phyloP scores from a whole-genome alignment of 1,140 invertebrate species.

The Thaumetopoea pityocampa region DNA sequence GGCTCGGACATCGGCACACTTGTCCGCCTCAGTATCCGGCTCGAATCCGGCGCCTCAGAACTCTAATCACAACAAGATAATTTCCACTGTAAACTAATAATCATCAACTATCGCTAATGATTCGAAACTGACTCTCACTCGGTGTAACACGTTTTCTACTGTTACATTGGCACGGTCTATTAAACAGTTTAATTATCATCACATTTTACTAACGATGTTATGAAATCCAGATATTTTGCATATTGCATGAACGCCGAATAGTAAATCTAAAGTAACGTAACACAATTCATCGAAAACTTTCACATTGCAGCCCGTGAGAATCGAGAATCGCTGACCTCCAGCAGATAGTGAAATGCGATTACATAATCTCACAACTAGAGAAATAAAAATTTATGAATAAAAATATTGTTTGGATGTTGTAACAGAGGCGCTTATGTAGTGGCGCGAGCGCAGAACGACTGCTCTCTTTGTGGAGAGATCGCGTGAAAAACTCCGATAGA shows the following conservation, averaged over 20 bases:
- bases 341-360: constrained; percentile 3
- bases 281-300: constrained; percentile 23
- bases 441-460: constrained; percentile 55
- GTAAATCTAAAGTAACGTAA: no score
- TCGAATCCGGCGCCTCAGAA: constrained; percentile 20
- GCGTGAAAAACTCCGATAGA: constrained; percentile 66
- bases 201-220: constrained; percentile 30
- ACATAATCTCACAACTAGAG: constrained; percentile 8
- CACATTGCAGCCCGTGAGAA: constrained; percentile 13
- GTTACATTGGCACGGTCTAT: constrained; percentile 15
- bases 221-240: constrained; percentile 29
- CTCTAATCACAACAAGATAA: constrained; percentile 9
- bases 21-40: constrained; percentile 48
- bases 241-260: constrained; percentile 17
- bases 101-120: constrained; percentile 14
- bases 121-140: constrained; percentile 16
- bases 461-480: constrained; percentile 66
- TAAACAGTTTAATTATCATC: constrained; percentile 21
- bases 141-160: constrained; percentile 15
- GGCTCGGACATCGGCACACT: constrained; percentile 51
- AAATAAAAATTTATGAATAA: constrained; percentile 6
- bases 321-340: background rate
- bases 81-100: constrained; percentile 14
- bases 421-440: constrained; percentile 31
- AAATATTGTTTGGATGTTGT: constrained; percentile 9